Evolutionary conservation across 2,113 vertebrate genomes (phyloP).

Genomic region (Raja brachyura): DNA sequence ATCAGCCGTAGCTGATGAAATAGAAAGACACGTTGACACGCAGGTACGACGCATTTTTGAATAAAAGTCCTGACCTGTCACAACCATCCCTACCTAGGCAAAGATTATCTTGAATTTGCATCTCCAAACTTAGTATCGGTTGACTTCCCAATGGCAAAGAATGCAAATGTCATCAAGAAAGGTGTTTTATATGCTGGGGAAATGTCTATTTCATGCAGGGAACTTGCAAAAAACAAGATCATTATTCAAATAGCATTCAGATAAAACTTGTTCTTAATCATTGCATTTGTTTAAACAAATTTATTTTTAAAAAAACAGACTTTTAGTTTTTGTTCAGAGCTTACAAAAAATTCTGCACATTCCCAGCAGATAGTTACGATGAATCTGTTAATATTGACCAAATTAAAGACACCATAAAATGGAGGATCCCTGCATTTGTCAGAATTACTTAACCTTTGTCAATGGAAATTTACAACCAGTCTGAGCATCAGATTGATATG

Average conservation of each 20-base stretch:
- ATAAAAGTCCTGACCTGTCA: conserved; percentile 41
- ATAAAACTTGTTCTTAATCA: background rate
- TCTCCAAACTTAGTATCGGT: conserved; percentile 43
- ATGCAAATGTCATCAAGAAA: background rate
- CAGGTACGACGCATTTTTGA: conserved; percentile 36
- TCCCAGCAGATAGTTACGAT: background rate
- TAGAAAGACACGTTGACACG: background rate
- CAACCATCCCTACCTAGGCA: conserved; percentile 39
- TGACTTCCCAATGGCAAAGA: conserved; percentile 7
- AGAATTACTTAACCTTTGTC: no score
- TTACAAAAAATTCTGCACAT: background rate
- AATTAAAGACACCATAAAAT: no score
- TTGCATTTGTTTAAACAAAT: background rate
- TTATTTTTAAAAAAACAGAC: background rate
- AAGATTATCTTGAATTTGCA: conserved; percentile 41
- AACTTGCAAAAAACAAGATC: background rate
- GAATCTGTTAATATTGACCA: no score
- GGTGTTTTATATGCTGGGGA: background rate
- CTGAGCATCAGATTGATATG: no score
- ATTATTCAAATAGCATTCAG: background rate
- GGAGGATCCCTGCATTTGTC: no score
- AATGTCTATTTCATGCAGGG: background rate
- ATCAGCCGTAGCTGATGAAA: background rate
- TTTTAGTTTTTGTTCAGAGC: background rate
- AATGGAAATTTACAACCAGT: no score